Base-by-base conservation (phyloP, 1,140 invertebrate species). In the Cyclina sinensis region DNA sequence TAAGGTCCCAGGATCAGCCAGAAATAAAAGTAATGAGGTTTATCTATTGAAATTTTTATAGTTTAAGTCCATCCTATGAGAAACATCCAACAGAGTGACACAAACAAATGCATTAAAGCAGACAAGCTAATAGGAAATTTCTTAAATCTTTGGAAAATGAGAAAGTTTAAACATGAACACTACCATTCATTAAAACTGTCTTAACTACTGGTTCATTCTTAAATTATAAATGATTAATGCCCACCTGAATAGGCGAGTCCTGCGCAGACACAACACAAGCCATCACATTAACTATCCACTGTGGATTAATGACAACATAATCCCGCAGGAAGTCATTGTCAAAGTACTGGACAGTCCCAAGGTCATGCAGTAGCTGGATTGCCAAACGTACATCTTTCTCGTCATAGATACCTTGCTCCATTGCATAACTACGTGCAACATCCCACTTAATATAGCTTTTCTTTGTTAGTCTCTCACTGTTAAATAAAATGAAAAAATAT, bases 241-340 rank as follows among this genome's bases (percentile, higher is more conserved):
- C 16, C 86, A 94, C 94, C 92, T 94, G 91, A 32, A 94, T 94
- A 24, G 91, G 91, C 12, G 92, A 94, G 70, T 94, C 90, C 86
- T 95, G 95, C 14, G 95, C 94, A 39, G 94, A 95, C 12, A 95
- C 94, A 24, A 95, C 92, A 92, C 94, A 95, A 12, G 95, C 89
- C 94, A 95, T 94, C 18, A 95, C 93, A 89, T 95, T 91, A 16
- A 95, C 95, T 87, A 95, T 95, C 93, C 94, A 95, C 91, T 95
- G 95, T 35, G 95, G 95, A 83, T 95, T 94, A 59, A 95, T 95
- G 21, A 95, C 94, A 4, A 95, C 92, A 59, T 93, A 92, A 27
- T 94, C 90, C 46, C 92, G 85, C 11, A 95, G 90, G 73, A 95
- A 93, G 32, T 95, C 93, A 79, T 94, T 95, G 87, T 95, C 92